phyloP scores from a whole-genome alignment of 1,140 invertebrate species.

The Lutraria rhynchaena region DNA sequence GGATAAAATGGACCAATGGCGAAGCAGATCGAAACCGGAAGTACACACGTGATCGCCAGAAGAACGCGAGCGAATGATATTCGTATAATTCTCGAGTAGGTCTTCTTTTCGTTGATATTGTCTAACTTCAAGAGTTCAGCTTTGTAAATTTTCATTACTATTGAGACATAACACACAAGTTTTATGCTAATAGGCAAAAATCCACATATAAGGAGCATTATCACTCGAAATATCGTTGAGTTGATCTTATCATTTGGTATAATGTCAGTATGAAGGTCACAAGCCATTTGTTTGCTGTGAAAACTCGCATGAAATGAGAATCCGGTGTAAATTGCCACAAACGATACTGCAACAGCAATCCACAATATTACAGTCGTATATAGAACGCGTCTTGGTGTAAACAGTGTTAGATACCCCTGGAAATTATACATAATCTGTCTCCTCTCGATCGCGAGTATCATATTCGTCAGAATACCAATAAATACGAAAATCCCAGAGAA shows the following conservation, averaged over 20 bases:
- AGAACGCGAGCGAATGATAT: constrained; percentile 23
- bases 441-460: constrained; percentile 24
- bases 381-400: constrained; percentile 24
- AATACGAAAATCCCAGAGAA: constrained; percentile 13
- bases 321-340: constrained; percentile 2
- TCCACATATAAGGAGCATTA: not conserved
- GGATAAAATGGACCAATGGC: constrained; percentile 18
- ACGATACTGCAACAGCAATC: not conserved
- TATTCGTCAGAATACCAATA: constrained; percentile 17
- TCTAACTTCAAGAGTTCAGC: constrained; percentile 19
- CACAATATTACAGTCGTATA: not conserved
- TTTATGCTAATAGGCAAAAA: constrained; percentile 14
- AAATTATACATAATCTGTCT: constrained; percentile 31
- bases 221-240: not conserved
- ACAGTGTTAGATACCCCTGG: not conserved
- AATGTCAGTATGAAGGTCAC: not conserved
- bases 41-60: not conserved
- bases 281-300: not conserved
- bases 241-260: not conserved
- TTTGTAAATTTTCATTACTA: constrained; percentile 21
- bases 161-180: not conserved
- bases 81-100: constrained; percentile 6
- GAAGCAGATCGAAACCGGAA: constrained; percentile 19
- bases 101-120: not conserved
- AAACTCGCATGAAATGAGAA: not conserved